Evolutionary conservation across 1,140 invertebrate genomes (phyloP), one percentile per base, ranked within the genome.

Genomic region (Tribolium castaneum): DNA sequence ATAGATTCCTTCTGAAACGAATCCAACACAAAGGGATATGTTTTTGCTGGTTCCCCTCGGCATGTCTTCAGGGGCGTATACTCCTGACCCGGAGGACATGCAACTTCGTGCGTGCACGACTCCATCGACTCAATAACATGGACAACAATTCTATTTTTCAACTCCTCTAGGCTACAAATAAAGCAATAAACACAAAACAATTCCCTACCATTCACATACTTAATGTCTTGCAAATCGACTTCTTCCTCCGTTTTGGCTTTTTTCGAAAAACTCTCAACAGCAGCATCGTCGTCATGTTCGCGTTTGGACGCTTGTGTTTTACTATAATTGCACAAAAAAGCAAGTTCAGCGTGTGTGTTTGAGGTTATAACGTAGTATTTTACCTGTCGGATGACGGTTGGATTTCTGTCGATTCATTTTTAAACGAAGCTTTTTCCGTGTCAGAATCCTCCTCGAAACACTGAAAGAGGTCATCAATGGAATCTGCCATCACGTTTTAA

Each of bases 1-100:
- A 99, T 96, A 3, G 99, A 98, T 89, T 99, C 96, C 83, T 96
- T 97, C 87, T 99, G 99, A 89, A 99, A 99, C 0, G 98, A 94
- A 93, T 99, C 99, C 16, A 99, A 89, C 71, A 94, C 93, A 85
- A 99, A 99, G 80, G 93, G 92, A 86, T 99, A 99, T 79, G 95
- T 94, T 86, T 98, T 98, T 0, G 96, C 95, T 16, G 97, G 95
- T 80, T 95, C 91, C 10, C 87, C 86, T 30, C 77, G 85, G 13
- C 88, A 85, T 16, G 88, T 88, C 71, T 91, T 87, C 16, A 96
- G 85, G 16, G 97, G 93, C 19, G 92, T 87, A 88, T 97, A 99
- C 75, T 94, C 92, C 77, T 94, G 91, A 82, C 94, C 92, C 16
- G 94, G 94, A 66, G 97, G 97, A 66, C 96, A 90, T 19, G 97